phyloP scores from a whole-genome alignment of 53 echinoderm and acorn worm genomes.

The Zoroaster sp. region DNA sequence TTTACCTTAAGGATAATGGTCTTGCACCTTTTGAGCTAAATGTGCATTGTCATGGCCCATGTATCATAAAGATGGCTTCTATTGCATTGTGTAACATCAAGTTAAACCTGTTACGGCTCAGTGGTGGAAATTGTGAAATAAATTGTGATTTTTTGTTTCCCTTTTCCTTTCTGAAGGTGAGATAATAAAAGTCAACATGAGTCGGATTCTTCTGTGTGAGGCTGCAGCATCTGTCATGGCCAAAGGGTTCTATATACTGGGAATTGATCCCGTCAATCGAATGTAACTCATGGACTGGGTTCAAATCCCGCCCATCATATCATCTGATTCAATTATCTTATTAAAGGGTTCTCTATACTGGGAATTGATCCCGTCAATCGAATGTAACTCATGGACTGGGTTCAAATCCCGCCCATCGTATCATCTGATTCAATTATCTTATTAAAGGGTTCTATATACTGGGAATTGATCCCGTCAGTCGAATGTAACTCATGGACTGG shows the following conservation, averaged over 20 bases:
- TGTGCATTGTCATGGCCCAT: background rate
- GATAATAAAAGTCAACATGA: slow-evolving; percentile 82
- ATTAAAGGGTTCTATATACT: too few relatives aligned
- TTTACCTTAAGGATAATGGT: background rate
- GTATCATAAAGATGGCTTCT: background rate
- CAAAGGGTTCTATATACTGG: slow-evolving; percentile 82
- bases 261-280: slow-evolving; percentile 70
- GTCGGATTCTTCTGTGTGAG: slow-evolving; percentile 87
- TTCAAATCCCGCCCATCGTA: background rate
- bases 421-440: too few relatives aligned
- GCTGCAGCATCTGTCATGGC: slow-evolving; percentile 91
- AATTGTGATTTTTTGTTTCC: background rate
- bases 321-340: too few relatives aligned
- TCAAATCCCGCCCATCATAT: background rate
- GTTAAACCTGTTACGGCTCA: too few relatives aligned
- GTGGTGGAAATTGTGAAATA: too few relatives aligned
- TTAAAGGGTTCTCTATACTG: too few relatives aligned
- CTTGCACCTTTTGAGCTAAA: background rate
- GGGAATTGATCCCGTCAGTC: too few relatives aligned
- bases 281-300: slow-evolving; percentile 59
- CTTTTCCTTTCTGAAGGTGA: slow-evolving; percentile 62
- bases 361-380: background rate
- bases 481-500: too few relatives aligned
- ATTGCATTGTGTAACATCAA: too few relatives aligned
- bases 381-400: background rate